Conservation (phyloP, 2,797 vertebrate genomes). For the Denticeps clupeoides region DNA sequence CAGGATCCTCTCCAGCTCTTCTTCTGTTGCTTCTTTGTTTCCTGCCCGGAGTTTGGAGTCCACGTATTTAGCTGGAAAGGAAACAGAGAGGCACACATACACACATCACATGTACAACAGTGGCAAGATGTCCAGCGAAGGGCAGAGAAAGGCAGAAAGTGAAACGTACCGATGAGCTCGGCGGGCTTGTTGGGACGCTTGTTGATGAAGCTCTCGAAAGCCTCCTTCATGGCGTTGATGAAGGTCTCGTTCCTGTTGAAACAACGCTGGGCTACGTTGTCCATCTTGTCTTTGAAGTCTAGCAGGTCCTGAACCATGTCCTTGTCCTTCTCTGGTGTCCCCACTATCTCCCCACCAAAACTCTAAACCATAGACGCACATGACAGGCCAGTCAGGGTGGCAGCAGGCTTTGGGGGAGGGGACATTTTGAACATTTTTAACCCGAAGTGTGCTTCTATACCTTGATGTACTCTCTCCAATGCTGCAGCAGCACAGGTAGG, state of each 20-base stretch:
- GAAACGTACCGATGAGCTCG: constrained; percentile 85
- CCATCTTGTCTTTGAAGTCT: constrained; percentile 97
- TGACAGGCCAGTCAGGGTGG: too few species aligned
- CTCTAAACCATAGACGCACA: too few species aligned
- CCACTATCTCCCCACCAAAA: constrained; percentile 98
- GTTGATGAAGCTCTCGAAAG: constrained; percentile 98
- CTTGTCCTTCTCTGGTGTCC: constrained; percentile 98
- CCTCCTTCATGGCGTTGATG: constrained; percentile 98
- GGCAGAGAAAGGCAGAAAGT: neutral
- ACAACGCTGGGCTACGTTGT: constrained; percentile 89
- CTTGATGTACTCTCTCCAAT: constrained; percentile 99
- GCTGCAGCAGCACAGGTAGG: constrained; percentile 89
- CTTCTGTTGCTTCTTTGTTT: constrained; percentile 98
- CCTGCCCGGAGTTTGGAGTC: constrained; percentile 96
- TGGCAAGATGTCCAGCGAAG: too few species aligned
- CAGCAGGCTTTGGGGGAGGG: too few species aligned
- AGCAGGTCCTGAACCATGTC: constrained; percentile 97
- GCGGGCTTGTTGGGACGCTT: constrained; percentile 98
- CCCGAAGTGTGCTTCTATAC: too few species aligned
- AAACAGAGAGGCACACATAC: neutral
- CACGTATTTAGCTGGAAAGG: constrained; percentile 98
- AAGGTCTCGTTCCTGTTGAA: constrained; percentile 98
- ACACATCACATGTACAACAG: neutral
- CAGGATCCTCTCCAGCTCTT: constrained; percentile 97
- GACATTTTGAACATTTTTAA: too few species aligned